Base-by-base conservation (phyloP, 1,140 invertebrate genomes). In the Macrosteles quadrilineatus region DNA sequence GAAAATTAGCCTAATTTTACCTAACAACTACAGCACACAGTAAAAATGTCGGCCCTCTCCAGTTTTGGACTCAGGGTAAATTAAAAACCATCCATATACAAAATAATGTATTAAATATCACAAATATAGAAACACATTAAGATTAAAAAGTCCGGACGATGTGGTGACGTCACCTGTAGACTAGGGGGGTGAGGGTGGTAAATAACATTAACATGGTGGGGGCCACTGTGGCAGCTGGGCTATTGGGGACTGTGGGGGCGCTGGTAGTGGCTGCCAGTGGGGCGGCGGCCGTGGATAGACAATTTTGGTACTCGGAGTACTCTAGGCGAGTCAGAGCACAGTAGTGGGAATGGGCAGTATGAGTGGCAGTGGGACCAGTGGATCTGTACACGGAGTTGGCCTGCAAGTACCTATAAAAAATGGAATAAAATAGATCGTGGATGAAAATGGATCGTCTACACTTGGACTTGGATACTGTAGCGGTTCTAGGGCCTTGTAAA, bases 291-390 rank as follows among this genome's bases (percentile, higher is more conserved):
- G 88, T 87, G 71, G 89, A 86, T 66, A 91, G 83, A 78, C 91
- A 94, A 55, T 86, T 80, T 67, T 84, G 86, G 79, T 90, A 93
- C 73, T 90, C 87, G 36, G 85, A 82, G 76, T 87, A 90, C 80
- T 92, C 90, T 11, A 94, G 82, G 14, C 91, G 83, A 0, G 90
- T 93, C 69, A 95, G 91, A 27, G 91, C 90, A 78, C 93, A 95
- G 78, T 89, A 91, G 79, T 95, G 93, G 40, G 88, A 86, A 71
- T 89, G 85, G 17, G 67, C 67, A 55, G 40, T 86, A 86, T 78
- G 91, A 93, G 19, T 85, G 84, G 11, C 85, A 82, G 75, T 88
- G 87, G 77, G 88, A 93, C n/a, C 19, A 77, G 72, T n/a, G 78
- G 77, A 69, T 2, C 40, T 70, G 80, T 85, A 84, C 1, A 94